Evolutionary conservation across 2,113 vertebrate genomes (phyloP).

Genomic region (Aptenodytes patagonicus): DNA sequence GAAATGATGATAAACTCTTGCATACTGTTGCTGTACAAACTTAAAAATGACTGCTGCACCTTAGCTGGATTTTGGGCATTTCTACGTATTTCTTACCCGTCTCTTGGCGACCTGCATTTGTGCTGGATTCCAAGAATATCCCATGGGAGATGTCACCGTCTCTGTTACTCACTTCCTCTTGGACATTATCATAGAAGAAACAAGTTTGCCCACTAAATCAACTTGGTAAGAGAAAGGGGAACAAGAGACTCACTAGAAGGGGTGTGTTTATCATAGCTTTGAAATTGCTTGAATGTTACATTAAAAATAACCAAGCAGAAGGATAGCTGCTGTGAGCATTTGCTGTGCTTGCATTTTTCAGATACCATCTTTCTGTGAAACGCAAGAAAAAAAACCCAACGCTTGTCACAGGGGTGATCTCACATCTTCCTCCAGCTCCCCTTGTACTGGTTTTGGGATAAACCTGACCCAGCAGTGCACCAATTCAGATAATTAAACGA

Average conservation of each 20-base stretch:
- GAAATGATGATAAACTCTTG: neutral
- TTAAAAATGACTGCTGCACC: neutral
- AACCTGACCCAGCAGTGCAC: neutral
- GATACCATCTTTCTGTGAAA: neutral
- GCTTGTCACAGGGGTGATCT: neutral
- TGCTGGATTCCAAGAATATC: neutral
- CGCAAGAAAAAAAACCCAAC: accelerated
- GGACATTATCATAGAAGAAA: accelerated
- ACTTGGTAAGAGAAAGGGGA: neutral
- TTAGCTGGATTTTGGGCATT: neutral
- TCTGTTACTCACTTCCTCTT: neutral
- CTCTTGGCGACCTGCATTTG: neutral
- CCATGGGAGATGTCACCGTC: neutral
- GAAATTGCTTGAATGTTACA: neutral
- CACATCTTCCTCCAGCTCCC: neutral
- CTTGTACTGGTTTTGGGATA: neutral
- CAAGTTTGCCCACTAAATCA: neutral
- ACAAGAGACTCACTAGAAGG: neutral
- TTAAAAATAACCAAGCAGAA: neutral
- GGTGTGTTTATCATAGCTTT: neutral
- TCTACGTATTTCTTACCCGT: neutral
- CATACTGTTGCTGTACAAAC: neutral
- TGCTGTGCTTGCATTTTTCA: neutral
- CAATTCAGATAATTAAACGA: neutral
- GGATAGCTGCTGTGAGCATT: neutral